Evolutionary conservation across 2,888 invertebrate genomes (phyloP).

Genomic region (Apeira syringaria): DNA sequence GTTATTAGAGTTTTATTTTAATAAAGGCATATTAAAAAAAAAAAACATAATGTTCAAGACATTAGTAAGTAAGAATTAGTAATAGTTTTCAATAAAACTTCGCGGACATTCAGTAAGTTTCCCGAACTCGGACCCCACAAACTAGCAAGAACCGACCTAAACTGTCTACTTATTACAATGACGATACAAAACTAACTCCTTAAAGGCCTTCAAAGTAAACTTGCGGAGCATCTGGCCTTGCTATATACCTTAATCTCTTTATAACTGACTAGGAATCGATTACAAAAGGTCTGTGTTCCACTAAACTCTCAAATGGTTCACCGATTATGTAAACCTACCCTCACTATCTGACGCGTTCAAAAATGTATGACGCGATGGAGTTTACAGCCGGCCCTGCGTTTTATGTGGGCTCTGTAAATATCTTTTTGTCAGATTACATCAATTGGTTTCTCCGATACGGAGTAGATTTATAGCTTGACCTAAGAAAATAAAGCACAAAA

Average conservation of each 20-base stretch:
- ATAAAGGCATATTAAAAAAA: too few species aligned
- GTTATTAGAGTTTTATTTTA: too few species aligned
- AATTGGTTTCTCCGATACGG: slow-evolving; percentile 7
- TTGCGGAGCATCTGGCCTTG: slow-evolving; percentile 21
- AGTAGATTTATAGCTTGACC: slow-evolving; percentile 10
- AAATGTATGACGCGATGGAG: slow-evolving; percentile 30
- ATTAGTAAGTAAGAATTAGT: too few species aligned
- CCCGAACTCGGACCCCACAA: slow-evolving; percentile 1
- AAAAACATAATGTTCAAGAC: too few species aligned
- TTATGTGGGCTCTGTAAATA: slow-evolving; percentile 19
- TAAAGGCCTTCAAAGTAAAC: slow-evolving; percentile 23
- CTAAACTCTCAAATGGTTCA: slow-evolving; percentile 33
- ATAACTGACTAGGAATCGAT: slow-evolving; percentile 38
- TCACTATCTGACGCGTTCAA: slow-evolving; percentile 32
- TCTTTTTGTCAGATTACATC: slow-evolving; percentile 17
- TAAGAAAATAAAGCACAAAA: too few species aligned
- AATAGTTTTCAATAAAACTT: background rate
- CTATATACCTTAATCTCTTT: slow-evolving; percentile 32
- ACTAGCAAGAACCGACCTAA: slow-evolving; percentile 7
- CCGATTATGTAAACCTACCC: slow-evolving; percentile 27
- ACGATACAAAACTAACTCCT: slow-evolving; percentile 12
- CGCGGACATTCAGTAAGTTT: background rate
- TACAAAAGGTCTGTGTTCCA: slow-evolving; percentile 32
- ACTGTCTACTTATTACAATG: background rate
- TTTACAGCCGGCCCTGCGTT: slow-evolving; percentile 20